A percentile compares a stretch with the other conserved stretches of the same genome.
phyloP scores from a whole-genome alignment of 2,113 vertebrate genomes.

The human region DNA sequence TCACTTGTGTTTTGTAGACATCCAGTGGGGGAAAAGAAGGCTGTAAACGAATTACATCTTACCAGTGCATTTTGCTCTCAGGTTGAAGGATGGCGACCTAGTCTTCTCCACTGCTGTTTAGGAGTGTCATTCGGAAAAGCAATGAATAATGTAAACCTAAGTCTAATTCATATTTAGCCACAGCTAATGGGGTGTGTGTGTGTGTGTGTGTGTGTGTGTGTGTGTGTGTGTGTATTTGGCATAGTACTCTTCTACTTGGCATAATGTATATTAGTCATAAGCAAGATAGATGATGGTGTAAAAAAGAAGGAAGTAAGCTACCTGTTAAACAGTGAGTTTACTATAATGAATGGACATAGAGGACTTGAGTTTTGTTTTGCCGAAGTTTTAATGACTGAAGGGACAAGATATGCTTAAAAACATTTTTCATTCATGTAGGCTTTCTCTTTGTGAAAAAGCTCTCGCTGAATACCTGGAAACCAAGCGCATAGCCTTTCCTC shows the following conservation, averaged over 20 bases:
- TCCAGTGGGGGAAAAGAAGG: neutral
- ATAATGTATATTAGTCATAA: neutral
- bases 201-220: neutral
- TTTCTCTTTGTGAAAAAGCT: constrained; percentile 89
- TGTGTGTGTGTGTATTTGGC: neutral
- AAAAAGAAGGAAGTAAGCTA: neutral
- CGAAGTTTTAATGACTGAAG: neutral
- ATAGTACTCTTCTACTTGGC: neutral
- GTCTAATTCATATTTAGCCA: neutral
- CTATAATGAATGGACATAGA: neutral
- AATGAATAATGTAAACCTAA: neutral
- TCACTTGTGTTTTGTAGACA: neutral
- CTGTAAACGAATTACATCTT: neutral
- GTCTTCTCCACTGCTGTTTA: neutral
- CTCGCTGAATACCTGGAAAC: constrained; percentile 88
- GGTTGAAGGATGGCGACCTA: neutral
- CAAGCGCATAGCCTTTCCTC: constrained; percentile 86
- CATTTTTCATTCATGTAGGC: constrained; percentile 75
- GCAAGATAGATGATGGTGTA: neutral
- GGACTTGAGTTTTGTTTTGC: neutral
- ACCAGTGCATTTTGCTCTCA: neutral
- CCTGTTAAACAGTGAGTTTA: neutral
- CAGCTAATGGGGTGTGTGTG: neutral
- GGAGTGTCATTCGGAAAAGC: neutral
- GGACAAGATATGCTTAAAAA: neutral